These are phyloP conservation scores for Oxyura jamaicensis DNA, from an alignment of 2,113 vertebrate species.

Conservation along the genomic window DNA sequence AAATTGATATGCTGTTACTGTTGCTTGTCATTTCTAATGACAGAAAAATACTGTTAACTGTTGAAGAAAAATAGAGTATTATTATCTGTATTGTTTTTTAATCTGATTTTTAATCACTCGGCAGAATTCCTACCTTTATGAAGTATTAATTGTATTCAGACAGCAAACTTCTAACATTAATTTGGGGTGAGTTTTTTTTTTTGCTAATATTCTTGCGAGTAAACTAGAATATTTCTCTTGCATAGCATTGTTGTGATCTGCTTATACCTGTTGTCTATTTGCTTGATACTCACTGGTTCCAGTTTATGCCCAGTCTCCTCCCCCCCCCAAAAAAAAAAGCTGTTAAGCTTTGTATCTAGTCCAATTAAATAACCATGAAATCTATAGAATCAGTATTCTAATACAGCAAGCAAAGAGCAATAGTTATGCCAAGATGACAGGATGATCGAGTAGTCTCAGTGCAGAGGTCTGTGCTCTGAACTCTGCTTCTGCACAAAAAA, in stretches of 20 bases:
- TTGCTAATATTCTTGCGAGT: not conserved
- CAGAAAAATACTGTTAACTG: not conserved
- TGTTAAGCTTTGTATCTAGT: not conserved
- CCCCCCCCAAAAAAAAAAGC: not conserved
- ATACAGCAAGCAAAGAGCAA: not conserved
- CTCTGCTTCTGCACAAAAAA: not conserved
- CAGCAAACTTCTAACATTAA: not conserved
- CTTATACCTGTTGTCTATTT: not conserved
- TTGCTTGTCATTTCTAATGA: not conserved
- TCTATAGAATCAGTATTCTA: not conserved
- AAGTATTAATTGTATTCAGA: not conserved
- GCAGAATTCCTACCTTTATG: not conserved
- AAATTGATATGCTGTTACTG: not conserved
- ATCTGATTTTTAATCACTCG: not conserved
- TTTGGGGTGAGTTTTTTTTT: not conserved
- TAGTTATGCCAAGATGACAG: not conserved
- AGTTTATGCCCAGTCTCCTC: not conserved
- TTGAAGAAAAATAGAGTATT: not conserved
- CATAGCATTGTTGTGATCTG: not conserved
- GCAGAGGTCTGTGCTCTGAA: not conserved
- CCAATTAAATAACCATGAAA: not conserved
- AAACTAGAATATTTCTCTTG: not conserved
- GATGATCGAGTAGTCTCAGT: not conserved
- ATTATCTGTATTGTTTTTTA: not conserved
- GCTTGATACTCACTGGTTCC: not conserved